Conservation (phyloP, 2,888 invertebrate genomes). For the Papilio demoleus region DNA sequence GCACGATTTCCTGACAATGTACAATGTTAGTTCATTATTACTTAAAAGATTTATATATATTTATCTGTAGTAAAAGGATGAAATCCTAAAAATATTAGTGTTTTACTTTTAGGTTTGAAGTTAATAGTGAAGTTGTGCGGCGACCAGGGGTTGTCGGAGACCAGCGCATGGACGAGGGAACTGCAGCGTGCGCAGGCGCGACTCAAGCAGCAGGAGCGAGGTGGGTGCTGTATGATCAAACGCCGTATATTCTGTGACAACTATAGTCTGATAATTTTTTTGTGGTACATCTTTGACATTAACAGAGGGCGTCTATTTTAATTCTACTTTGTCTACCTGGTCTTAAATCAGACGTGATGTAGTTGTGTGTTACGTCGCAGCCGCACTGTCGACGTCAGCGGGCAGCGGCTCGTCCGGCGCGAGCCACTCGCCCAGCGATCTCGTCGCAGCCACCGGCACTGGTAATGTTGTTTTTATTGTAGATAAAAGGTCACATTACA, state of each 20-base stretch:
- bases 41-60: no score
- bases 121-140: constrained; percentile 94
- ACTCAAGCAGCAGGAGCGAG: constrained; percentile 77
- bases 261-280: neutral
- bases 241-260: neutral
- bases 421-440: constrained; percentile 74
- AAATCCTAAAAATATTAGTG: no score
- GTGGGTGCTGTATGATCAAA: constrained; percentile 46
- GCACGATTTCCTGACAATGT: constrained; percentile 96
- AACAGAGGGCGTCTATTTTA: neutral
- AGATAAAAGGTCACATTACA: neutral
- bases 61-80: no score
- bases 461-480: constrained; percentile 49
- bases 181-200: constrained; percentile 87
- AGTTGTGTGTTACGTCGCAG: constrained; percentile 32
- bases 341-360: neutral
- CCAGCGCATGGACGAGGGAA: constrained; percentile 92
- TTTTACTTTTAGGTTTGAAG: constrained; percentile 88
- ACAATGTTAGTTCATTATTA: constrained; percentile 88
- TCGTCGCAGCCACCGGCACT: constrained; percentile 50
- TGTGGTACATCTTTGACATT: neutral
- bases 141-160: constrained; percentile 95
- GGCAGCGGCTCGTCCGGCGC: constrained; percentile 73
- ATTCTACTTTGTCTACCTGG: no score
- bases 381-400: constrained; percentile 69